Evolutionary conservation across 2,888 invertebrate species (phyloP), one percentile per base, ranked within the genome.

Genomic region (Ectemnius continuus): DNA sequence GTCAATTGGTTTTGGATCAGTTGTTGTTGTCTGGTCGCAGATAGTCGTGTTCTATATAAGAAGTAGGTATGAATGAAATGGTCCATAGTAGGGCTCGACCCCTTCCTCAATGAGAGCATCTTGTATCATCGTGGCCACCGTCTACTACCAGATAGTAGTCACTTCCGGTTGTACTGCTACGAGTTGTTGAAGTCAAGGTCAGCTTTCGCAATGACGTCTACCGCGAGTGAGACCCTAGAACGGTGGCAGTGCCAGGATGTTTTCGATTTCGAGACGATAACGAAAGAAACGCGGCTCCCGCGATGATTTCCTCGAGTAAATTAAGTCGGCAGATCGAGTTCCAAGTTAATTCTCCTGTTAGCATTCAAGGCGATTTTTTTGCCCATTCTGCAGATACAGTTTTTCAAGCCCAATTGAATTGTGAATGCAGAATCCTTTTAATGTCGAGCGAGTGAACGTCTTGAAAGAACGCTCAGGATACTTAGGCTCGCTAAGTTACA

Each of bases 141-240:
- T 52, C 52, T 52, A 52, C 52, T 52, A 52, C 52, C 52, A 52
- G 52, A 52, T 52, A 52, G 52, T 52, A 52, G 52, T 52, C 52
- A 52, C 52, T 52, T 52, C 52, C 52, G 52, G 52, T 52, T 52
- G n/a, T 52, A 52, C 52, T 14, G 16, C 52, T 52, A 16, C 52
- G 52, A 8, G 36, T 11, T 52, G 52, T 16, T 52, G 16, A 16
- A 52, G 52, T 52, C 52, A 76, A 76, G 75, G 76, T 74, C 61
- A 48, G 52, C 47, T 46, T 23, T 61, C 61, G 28, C 52, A 52
- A 16, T 52, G 52, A 16, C 16, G 52, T 52, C 16, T 52, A 16
- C 16, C 52, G 52, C 5, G 52, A 52, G 52, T 14, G 52, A 16
- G 16, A 52, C 52, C 16, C 16, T 14, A 36, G 36, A 36, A 36